A percentile compares a stretch with the other conserved stretches of the same genome.
phyloP scores from a whole-genome alignment of 1,140 invertebrate species.

The Anastrepha obliqua region DNA sequence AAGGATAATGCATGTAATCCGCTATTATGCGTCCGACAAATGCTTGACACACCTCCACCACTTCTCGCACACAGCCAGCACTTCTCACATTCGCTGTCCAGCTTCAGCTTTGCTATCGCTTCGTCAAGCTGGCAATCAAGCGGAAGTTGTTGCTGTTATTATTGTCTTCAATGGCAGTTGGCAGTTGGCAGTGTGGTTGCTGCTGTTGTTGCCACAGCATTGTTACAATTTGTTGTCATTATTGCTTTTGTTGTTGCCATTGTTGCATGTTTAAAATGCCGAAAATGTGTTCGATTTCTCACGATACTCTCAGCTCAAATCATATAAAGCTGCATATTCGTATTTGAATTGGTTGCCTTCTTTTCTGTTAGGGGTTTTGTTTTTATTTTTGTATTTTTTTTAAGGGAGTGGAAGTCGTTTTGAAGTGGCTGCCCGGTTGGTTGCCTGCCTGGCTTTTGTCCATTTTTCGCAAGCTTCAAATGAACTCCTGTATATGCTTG shows the following conservation, averaged over 20 bases:
- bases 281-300: slow-evolving; percentile 72
- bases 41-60: neutral
- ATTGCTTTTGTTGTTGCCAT: neutral
- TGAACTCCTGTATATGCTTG: neutral
- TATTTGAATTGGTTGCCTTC: neutral
- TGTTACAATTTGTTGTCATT: slow-evolving; percentile 22
- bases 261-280: slow-evolving; percentile 65
- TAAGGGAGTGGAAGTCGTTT: neutral
- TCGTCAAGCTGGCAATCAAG: slow-evolving; percentile 32
- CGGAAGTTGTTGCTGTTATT: slow-evolving; percentile 45
- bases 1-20: slow-evolving; percentile 74
- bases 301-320: slow-evolving; percentile 58
- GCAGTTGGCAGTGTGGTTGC: neutral
- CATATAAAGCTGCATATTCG: neutral
- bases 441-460: slow-evolving; percentile 47
- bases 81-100: neutral
- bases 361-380: neutral
- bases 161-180: neutral
- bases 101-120: neutral
- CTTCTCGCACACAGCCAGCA: neutral
- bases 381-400: neutral
- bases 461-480: slow-evolving; percentile 36
- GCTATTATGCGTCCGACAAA: slow-evolving; percentile 64
- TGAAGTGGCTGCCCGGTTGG: slow-evolving; percentile 18
- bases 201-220: neutral